Evolutionary conservation across 2,888 invertebrate species (phyloP).

Genomic region (Crossocerus cetratus): DNA sequence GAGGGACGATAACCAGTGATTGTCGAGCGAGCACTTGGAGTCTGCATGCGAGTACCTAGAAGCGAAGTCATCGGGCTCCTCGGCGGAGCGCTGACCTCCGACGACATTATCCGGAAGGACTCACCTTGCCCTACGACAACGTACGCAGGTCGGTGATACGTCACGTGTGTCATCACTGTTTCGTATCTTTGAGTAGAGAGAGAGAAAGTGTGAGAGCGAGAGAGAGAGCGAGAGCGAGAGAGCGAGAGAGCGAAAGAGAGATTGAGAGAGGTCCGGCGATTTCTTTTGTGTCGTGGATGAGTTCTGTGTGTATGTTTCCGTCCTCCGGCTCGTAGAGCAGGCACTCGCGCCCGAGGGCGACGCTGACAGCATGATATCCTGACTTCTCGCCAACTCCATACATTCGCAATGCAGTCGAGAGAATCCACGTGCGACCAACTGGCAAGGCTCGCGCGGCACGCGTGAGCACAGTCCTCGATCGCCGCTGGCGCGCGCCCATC

Average conservation of each 20-base stretch:
- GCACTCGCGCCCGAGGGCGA: background rate
- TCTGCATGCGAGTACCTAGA: constrained; percentile 72
- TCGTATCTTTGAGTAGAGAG: constrained; percentile 8
- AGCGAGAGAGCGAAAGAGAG: no score
- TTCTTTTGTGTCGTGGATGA: constrained; percentile 46
- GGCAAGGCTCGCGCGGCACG: background rate
- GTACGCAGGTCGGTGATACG: constrained; percentile 68
- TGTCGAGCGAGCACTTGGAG: constrained; percentile 21
- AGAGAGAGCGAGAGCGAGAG: no score
- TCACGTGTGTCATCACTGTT: constrained; percentile 49
- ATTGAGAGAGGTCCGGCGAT: constrained; percentile 19
- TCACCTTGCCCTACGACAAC: constrained; percentile 57
- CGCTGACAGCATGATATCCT: background rate
- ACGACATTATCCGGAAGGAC: constrained; percentile 62
- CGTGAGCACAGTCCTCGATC: background rate
- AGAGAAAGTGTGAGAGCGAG: no score
- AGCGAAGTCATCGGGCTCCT: constrained; percentile 67
- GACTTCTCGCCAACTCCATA: background rate
- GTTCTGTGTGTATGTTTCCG: constrained; percentile 41
- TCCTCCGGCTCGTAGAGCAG: constrained; percentile 27
- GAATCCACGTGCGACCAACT: constrained; percentile 13
- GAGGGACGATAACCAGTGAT: constrained; percentile 40
- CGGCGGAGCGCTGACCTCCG: constrained; percentile 65
- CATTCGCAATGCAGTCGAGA: constrained; percentile 26
- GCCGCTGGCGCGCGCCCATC: no score